Base-by-base conservation (phyloP, 1,140 invertebrate genomes). In the Leptinotarsa texana region DNA sequence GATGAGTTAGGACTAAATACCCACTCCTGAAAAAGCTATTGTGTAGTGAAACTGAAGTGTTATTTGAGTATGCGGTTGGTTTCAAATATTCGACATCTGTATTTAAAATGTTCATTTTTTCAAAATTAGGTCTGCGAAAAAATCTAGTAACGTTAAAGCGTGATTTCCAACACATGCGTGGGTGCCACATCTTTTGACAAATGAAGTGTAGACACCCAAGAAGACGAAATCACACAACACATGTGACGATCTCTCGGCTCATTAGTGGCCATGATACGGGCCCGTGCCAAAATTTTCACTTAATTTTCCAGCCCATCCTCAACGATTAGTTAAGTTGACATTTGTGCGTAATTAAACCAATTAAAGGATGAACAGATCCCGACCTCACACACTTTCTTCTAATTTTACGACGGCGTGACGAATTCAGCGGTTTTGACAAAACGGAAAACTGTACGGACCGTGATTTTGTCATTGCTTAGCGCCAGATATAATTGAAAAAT, bases 281-380 rank as follows among this genome's bases (percentile, higher is more conserved):
- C 73, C 76, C 73, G 76, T 77, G 76, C 73, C 69, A 72, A 77
- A 75, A 77, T 72, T 75, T 77, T 77, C 76, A 77, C 76, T 77
- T 77, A 77, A 77, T 77, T 77, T 77, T 77, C 76, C 76, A 73
- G 22, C 22, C 57, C 76, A 67, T 75, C 73, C 66, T 69, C 76
- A 57, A 57, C 74, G 63, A 75, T 75, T 75, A 75, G 69, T 72
- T 47, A 18, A 47, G 62, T 33, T 21, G 74, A 77, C 76, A 77
- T 70, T 61, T 77, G 73, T 77, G 66, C 47, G 61, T 72, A 77
- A 77, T 77, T 77, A 77, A 65, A 49, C 51, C 69, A 73, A 76
- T 76, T 76, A 77, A 74, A 74, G 42, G 42, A 75, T 27, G 48
- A 75, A 74, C 49, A 71, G 18, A 22, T 72, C 74, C 74, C 69